Evolutionary conservation across 1,140 invertebrate species (phyloP).

Genomic region (Stenopsyche tienmushanensis): DNA sequence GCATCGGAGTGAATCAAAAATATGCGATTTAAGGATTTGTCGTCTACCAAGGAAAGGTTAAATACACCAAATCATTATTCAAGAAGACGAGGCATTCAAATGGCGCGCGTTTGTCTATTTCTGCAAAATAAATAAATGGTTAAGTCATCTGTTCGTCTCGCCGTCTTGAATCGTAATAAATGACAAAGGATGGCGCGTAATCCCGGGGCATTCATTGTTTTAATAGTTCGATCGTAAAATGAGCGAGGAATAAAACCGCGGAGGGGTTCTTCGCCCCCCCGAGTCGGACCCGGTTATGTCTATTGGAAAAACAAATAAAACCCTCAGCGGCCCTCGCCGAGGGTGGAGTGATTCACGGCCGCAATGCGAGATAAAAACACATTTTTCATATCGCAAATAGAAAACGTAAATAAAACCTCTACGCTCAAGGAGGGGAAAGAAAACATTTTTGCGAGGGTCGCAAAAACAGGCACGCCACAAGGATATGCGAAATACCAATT

Average conservation of each 20-base stretch:
- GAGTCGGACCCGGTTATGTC: too few species aligned
- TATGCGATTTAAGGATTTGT: too few species aligned
- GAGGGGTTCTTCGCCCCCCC: too few species aligned
- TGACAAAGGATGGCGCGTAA: neutral
- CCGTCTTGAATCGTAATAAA: neutral
- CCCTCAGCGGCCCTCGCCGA: neutral
- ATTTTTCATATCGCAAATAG: conserved; percentile 20
- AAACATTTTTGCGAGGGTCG: conserved; percentile 8
- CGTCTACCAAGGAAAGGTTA: too few species aligned
- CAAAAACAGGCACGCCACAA: neutral
- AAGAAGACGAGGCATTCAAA: too few species aligned
- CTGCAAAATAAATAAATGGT: too few species aligned
- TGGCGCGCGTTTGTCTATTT: too few species aligned
- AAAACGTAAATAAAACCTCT: conserved; percentile 19
- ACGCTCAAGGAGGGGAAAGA: neutral
- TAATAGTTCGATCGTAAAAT: neutral
- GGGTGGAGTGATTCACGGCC: neutral
- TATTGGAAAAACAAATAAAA: neutral
- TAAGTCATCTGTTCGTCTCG: neutral
- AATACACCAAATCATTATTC: too few species aligned
- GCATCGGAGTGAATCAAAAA: too few species aligned
- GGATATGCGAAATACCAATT: conserved; percentile 7
- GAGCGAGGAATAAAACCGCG: neutral
- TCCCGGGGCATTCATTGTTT: neutral
- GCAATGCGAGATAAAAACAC: conserved; percentile 13